Evolutionary conservation across 2,888 invertebrate species (phyloP), one percentile per base, ranked within the genome.

Genomic region (Petrolisthes cinctipes): DNA sequence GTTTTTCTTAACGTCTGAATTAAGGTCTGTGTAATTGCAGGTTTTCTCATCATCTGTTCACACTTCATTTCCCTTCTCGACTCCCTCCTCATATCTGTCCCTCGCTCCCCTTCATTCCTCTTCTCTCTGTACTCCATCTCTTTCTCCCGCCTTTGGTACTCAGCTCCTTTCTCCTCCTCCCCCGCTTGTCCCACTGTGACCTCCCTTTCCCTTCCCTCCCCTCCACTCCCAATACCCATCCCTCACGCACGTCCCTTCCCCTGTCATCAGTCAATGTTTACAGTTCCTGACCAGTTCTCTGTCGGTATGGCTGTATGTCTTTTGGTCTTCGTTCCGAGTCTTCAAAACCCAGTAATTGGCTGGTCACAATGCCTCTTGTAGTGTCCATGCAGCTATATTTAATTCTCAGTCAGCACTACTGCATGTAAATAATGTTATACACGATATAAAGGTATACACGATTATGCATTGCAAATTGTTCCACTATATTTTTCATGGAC

Each of bases 201-300:
- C 68, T 71, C 6, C 7, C 5, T 23, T 51, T 14, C 68, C 17
- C 17, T n/a, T 9, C 17, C 14, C 53, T 82, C 11, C 20, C n/a
- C 82, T 17, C n/a, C 5, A 20, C 11, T 20, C 73, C 7, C 53
- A 3, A 11, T 51, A 3, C 2, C 82, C 68, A 7, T n/a, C 53
- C 71, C n/a, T 23, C 23, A 53, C 20, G n/a, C 54, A 71, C 71
- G 61, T 80, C 20, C n/a, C 54, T 76, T 17, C 56, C 56, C 61
- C 37, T 71, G 54, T 73, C 82, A 80, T 80, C 61, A 80, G 23
- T 71, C 76, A 37, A 76, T 51, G 76, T 51, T 76, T 37, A 71
- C 71, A 11, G 71, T 71, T 71, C 71, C 71, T 57, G 61, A 80
- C 56, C 61, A 61, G 11, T 9, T 11, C 61, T 20, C 20, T 11